Percentiles rank a stretch among this genome's conserved stretches.
Conservation (phyloP, 2,888 invertebrate genomes). For the Drosophila nr. medialis region DNA sequence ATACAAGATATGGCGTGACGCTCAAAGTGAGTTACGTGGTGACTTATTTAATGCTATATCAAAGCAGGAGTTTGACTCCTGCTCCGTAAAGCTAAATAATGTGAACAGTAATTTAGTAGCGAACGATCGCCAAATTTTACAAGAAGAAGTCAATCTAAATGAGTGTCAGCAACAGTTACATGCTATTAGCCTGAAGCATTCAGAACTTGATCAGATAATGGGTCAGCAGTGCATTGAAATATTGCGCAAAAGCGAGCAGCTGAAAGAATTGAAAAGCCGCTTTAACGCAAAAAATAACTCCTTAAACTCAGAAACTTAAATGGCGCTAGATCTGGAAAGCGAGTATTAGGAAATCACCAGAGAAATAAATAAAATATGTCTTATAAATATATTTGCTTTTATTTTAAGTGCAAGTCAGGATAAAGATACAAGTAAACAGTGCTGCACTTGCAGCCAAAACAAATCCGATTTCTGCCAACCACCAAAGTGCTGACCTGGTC, state of each 20-base stretch:
- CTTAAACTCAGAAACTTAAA: background rate
- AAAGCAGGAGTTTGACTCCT: background rate
- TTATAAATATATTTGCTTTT: background rate
- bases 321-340: background rate
- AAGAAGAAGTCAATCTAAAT: constrained; percentile 9
- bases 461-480: background rate
- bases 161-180: background rate
- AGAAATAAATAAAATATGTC: background rate
- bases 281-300: background rate
- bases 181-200: background rate
- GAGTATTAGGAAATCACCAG: background rate
- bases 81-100: background rate
- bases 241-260: background rate
- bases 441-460: background rate
- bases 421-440: background rate
- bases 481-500: background rate
- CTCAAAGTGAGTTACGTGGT: background rate
- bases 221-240: constrained; percentile 12
- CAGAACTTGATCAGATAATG: background rate
- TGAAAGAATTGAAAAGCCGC: background rate
- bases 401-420: background rate
- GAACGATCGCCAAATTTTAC: background rate
- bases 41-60: too few relatives aligned
- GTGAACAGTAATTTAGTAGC: background rate
- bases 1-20: background rate